Evolutionary conservation across 2,888 invertebrate species (phyloP).

Genomic region (Pilophorus perplexus): DNA sequence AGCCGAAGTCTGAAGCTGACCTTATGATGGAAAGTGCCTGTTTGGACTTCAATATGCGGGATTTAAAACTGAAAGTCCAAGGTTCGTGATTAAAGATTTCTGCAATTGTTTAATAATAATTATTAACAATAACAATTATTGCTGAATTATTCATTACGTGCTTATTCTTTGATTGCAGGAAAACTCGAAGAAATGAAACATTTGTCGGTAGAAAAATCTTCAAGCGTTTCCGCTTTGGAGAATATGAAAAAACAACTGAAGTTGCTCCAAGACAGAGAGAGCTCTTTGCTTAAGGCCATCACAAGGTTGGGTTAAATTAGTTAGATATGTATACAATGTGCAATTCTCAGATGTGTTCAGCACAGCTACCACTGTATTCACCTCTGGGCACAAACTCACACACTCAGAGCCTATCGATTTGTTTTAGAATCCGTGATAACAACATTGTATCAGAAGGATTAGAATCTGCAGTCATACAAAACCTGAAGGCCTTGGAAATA

Average conservation of each 20-base stretch:
- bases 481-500: constrained; percentile 1
- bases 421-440: not conserved
- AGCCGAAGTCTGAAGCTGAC: too few relatives aligned
- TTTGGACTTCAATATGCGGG: too few relatives aligned
- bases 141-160: too few relatives aligned
- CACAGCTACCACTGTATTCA: too few relatives aligned
- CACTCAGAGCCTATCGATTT: not conserved
- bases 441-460: not conserved
- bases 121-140: too few relatives aligned
- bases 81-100: too few relatives aligned
- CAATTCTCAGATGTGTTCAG: too few relatives aligned
- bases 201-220: not conserved
- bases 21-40: too few relatives aligned
- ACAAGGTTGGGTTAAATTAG: not conserved
- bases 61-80: too few relatives aligned
- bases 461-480: not conserved
- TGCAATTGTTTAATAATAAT: too few relatives aligned
- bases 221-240: not conserved
- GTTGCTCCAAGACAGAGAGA: not conserved
- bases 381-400: too few relatives aligned
- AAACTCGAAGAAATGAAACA: not conserved
- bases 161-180: too few relatives aligned
- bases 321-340: not conserved
- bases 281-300: not conserved
- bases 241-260: not conserved